Base-by-base conservation (phyloP, 2,113 vertebrate species). In the Burhinus bistriatus region DNA sequence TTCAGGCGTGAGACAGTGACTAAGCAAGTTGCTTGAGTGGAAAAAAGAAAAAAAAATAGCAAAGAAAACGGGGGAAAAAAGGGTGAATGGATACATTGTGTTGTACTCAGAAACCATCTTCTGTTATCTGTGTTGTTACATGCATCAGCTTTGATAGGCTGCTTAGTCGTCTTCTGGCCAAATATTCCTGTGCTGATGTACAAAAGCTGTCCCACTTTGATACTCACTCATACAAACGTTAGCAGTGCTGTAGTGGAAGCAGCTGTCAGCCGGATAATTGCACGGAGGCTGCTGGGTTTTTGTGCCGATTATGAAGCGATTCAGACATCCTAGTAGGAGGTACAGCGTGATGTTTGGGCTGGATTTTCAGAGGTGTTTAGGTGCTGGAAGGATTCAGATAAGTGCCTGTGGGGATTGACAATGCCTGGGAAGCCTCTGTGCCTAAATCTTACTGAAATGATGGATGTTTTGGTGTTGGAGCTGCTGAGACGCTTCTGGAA, bases 181-280 rank as follows among this genome's bases (percentile, higher is more conserved):
- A 91, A 65, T 85, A 81, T 80, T 90, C 86, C 58, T 87, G 58
- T 45, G 66, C 42, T 54, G 73, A 34, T 73, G 42, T 42, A 55
- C 77, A 87, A 87, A 95, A 83, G 70, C 95, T 93, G 62, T 89
- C 84, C 83, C 81, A 27, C 87, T 95, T 95, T 95, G 95, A 61
- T 91, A 44, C 78, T 95, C 68, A 29, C 42, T 93, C 91, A 54
- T 54, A 87, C 34, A 83, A 93, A 91, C 0, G 9, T 85, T 87
- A 94, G 87, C 57, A 12, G 45, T 65, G 83, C 92, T 84, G 66
- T 77, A 91, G 78, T 76, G 78, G 91, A 85, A 93, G 87, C 93
- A 96, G 94, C 94, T 96, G 95, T 96, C 96, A 91, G 93, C 94
- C 93, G 91, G 89, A 88, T 95, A 90, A 93, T 73, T 95, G 84